Conservation (phyloP, 2,888 invertebrate species). For the Drosophila affinis region DNA sequence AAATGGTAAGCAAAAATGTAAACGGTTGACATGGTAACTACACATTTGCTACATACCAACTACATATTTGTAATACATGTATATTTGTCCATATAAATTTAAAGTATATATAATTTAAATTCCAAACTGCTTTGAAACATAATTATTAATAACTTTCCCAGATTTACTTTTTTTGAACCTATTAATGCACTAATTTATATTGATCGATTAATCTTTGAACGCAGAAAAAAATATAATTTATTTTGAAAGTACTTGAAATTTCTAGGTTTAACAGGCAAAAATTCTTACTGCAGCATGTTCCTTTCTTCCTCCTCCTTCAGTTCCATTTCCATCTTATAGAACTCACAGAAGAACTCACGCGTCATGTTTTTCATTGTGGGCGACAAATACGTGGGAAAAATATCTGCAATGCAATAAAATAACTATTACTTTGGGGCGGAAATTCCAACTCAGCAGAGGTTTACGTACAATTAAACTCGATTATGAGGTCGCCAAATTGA, state of each 20-base stretch:
- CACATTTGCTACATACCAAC: no score
- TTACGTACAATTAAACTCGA: conserved; percentile 86
- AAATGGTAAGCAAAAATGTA: no score
- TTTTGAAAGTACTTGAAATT: conserved; percentile 18
- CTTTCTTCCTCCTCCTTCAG: conserved; percentile 51
- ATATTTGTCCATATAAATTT: no score
- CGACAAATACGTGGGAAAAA: conserved; percentile 84
- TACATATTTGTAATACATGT: no score
- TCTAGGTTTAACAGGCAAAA: background rate
- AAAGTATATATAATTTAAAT: no score
- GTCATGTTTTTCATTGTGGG: conserved; percentile 83
- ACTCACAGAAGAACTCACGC: conserved; percentile 62
- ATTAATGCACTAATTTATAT: no score
- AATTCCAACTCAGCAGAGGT: background rate
- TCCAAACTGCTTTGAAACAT: no score
- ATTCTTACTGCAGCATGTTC: background rate
- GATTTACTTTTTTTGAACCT: no score
- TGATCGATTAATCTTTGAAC: background rate
- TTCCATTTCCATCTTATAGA: conserved; percentile 48
- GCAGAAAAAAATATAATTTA: conserved; percentile 1
- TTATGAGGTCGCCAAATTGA: conserved; percentile 87
- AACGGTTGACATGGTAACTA: no score
- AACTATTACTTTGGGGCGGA: background rate
- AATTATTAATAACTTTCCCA: no score
- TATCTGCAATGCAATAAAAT: conserved; percentile 81